Base-by-base conservation (phyloP, 2,888 invertebrate genomes). In the Leptura quadrifasciata region DNA sequence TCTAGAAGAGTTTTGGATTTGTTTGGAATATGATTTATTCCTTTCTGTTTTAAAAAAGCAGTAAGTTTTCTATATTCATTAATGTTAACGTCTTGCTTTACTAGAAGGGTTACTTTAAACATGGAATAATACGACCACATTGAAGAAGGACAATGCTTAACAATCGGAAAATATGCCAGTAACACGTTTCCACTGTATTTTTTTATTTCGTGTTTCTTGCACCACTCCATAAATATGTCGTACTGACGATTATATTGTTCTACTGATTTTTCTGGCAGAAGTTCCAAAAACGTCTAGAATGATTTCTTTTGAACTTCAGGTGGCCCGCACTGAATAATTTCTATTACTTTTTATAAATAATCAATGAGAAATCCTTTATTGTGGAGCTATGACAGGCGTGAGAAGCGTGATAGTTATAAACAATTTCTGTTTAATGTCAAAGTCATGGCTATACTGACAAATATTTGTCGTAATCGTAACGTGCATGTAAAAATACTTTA, bases 31-130 rank as follows among this genome's bases (percentile, higher is more conserved):
- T 76, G 60, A 63, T 74, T 60, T 67, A 52, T 35, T 55, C 55
- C 69, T 58, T 71, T 61, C 17, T 39, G 60, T 74, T 74, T 76
- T 18, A 76, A 65, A 68, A 65, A 76, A n/a, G n/a, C n/a, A n/a
- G n/a, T n/a, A n/a, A n/a, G n/a, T n/a, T n/a, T n/a, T n/a, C n/a
- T n/a, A n/a, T n/a, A n/a, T n/a, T n/a, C n/a, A n/a, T n/a, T n/a
- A 52, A 39, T 39, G 39, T 39, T 12, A 39, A 9, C 12, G 6
- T 12, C 12, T 6, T 39, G 6, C 12, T 39, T 39, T 39, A 12
- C 39, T 39, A 12, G 12, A 39, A 39, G 39, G 39, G 39, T 39
- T 39, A 12, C 39, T 39, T 39, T 39, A 6, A 39, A 6, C 39
- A 39, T 39, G 39, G 12, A 39, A 39, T 39, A 39, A 39, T 39